Evolutionary conservation across 30 jellyfish, hydroid and myxozoan genomes (phyloP).

Genomic region (Turritopsis dohrnii): DNA sequence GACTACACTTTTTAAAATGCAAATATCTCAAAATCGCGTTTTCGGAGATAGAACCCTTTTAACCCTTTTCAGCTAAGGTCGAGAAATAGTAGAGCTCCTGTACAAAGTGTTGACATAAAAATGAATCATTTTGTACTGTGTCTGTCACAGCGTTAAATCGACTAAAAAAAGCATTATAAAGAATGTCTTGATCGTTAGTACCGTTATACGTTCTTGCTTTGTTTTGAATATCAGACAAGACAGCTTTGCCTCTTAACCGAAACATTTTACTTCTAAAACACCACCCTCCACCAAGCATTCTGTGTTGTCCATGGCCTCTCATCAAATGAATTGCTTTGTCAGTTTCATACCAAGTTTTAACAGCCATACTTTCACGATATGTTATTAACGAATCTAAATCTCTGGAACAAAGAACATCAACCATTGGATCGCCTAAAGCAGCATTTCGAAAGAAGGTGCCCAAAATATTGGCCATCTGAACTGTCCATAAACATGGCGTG

Average conservation of each 20-base stretch:
- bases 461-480: background rate
- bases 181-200: background rate
- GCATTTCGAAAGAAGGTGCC: background rate
- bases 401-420: background rate
- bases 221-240: background rate
- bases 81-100: background rate
- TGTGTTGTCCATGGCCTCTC: background rate
- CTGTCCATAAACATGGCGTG: background rate
- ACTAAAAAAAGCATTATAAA: background rate
- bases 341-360: background rate
- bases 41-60: too few relatives aligned
- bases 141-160: background rate
- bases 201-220: background rate
- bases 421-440: background rate
- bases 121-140: background rate
- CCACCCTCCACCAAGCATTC: background rate
- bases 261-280: background rate
- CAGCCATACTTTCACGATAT: constrained; percentile 9
- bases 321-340: background rate
- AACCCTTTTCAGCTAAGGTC: too few relatives aligned
- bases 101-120: background rate
- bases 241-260: background rate
- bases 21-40: too few relatives aligned
- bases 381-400: background rate
- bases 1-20: too few relatives aligned